Conservation (phyloP, 2,113 vertebrate species). For the Budorcas taxicolor region DNA sequence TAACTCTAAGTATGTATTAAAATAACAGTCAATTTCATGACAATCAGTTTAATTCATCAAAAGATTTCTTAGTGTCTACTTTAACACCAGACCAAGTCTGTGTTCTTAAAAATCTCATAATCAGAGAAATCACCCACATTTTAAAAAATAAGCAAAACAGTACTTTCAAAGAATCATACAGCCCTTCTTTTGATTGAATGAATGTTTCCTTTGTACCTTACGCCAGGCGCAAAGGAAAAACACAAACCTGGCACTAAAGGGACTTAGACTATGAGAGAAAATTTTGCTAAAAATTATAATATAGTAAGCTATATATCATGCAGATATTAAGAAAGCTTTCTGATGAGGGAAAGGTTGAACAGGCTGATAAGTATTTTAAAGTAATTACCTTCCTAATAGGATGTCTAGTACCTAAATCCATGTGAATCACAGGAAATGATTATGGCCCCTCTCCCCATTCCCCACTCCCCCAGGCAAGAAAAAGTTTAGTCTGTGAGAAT, state of each 20-base stretch:
- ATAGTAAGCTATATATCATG: neutral
- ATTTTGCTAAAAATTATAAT: neutral
- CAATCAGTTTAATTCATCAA: neutral
- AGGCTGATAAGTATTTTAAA: constrained; percentile 10
- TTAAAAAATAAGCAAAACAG: neutral
- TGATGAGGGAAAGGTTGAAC: neutral
- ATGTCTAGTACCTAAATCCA: neutral
- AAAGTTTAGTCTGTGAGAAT: constrained; percentile 27
- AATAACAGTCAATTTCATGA: neutral
- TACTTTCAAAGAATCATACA: neutral
- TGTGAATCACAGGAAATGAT: constrained; percentile 40
- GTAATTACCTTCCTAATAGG: constrained; percentile 1
- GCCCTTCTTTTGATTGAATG: neutral
- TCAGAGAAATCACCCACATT: neutral
- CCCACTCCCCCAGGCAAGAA: constrained; percentile 19
- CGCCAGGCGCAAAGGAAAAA: neutral
- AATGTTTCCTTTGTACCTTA: neutral
- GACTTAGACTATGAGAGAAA: neutral
- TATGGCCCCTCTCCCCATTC: neutral
- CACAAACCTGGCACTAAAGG: neutral
- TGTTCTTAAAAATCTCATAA: neutral
- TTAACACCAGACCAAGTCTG: neutral
- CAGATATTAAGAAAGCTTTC: neutral
- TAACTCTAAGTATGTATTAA: neutral
- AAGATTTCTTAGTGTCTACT: neutral